Evolutionary conservation across 2,888 invertebrate species (phyloP).

Genomic region (Oxyscelio sp.): DNA sequence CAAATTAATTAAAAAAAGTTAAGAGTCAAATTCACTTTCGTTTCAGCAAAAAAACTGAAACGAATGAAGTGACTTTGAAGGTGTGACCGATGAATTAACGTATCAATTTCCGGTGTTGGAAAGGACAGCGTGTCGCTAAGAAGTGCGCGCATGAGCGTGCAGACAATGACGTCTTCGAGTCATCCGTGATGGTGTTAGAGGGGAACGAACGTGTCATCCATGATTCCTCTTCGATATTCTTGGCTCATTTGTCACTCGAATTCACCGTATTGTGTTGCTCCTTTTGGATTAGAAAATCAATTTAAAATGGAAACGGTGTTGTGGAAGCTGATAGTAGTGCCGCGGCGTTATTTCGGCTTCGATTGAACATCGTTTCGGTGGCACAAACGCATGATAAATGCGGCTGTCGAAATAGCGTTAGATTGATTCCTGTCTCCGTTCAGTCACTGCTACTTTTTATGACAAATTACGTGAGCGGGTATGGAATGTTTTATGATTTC

Average conservation of each 20-base stretch:
- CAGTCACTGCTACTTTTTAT: constrained; percentile 55
- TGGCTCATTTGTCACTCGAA: constrained; percentile 59
- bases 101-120: constrained; percentile 83
- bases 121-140: constrained; percentile 79
- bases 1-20: too few species aligned
- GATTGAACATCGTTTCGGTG: constrained; percentile 34
- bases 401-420: constrained; percentile 43
- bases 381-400: constrained; percentile 52
- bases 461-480: constrained; percentile 40
- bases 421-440: constrained; percentile 50
- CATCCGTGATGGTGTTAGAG: constrained; percentile 77
- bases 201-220: constrained; percentile 81
- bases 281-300: constrained; percentile 49
- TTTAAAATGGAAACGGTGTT: constrained; percentile 50
- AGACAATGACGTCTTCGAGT: constrained; percentile 78
- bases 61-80: too few species aligned
- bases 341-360: constrained; percentile 34
- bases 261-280: constrained; percentile 18
- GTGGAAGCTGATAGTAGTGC: constrained; percentile 11
- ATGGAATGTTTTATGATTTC: constrained; percentile 37
- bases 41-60: constrained; percentile 22
- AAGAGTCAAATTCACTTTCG: too few species aligned
- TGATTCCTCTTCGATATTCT: constrained; percentile 77
- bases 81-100: constrained; percentile 80
- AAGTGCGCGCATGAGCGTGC: constrained; percentile 57